Base-by-base conservation (phyloP, 2,797 vertebrate species). In the Oceanodroma leucorhoa region DNA sequence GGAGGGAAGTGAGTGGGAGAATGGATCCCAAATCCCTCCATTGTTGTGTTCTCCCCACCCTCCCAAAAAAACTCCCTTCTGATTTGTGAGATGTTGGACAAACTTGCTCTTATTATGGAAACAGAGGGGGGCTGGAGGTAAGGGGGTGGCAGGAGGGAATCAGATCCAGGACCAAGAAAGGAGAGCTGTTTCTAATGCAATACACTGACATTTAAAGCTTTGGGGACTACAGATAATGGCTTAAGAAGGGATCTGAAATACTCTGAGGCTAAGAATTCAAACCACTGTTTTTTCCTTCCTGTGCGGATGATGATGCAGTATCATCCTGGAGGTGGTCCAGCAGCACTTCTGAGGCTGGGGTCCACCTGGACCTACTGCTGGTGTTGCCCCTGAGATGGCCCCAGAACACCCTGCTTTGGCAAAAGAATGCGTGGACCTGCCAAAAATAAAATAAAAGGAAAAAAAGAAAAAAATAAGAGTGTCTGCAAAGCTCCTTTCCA, bases 401-500 rank as follows among this genome's bases (percentile, higher is more conserved):
- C 29, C 54, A 71, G 82, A 82, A 85, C 75, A 94, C 64, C 75
- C 79, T 93, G 43, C 84, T 80, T 95, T 73, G 87, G 54, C 83
- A 89, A 73, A 96, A 73, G 87, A 91, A 91, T 86, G 40, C 0
- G 9, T 72, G 95, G 90, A 97, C 90, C 95, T 92, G 92, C 83
- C 88, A 93, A 88, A 93, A 83, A 83, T 45, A 75, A 83, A 92
- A 41, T 32, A 61, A 61, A 69, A 57, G 19, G 36, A 36, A 57
- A 75, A 36, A 61, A 81, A 54, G 78, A 5, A 62, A 58, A 79
- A 80, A 82, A 77, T 43, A 86, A 92, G 50, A 93, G 88, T 48
- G 6, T 95, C 97, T 94, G 85, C 92, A 87, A 96, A 96, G 83
- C 84, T 96, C 91, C 94, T 93, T 96, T 96, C 89, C 86, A 93